Conservation (phyloP, 2,888 invertebrate species). For the Ennomos erosarius region DNA sequence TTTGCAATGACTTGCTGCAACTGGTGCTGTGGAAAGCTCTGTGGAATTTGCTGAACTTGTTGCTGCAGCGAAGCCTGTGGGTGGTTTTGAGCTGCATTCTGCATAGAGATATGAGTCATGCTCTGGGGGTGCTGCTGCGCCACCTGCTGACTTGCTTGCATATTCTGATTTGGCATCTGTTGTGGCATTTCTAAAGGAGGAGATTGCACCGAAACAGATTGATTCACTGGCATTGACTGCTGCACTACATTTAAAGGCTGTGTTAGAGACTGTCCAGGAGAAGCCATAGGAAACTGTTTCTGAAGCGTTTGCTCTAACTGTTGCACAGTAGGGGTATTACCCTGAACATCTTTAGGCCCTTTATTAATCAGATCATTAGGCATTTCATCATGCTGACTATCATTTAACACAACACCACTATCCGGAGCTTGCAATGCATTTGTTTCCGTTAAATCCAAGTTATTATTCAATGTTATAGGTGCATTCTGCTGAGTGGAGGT, state of each 20-base stretch:
- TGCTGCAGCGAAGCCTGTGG: slow-evolving; percentile 74
- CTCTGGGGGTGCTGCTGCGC: slow-evolving; percentile 81
- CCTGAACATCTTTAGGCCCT: slow-evolving; percentile 80
- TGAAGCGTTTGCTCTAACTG: slow-evolving; percentile 80
- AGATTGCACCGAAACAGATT: slow-evolving; percentile 79
- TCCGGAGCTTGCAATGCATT: slow-evolving; percentile 77
- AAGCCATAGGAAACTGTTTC: slow-evolving; percentile 82
- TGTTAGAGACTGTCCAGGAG: slow-evolving; percentile 81
- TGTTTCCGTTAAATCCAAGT: slow-evolving; percentile 75
- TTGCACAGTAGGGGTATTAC: slow-evolving; percentile 73
- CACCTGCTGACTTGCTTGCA: slow-evolving; percentile 74
- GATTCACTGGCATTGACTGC: slow-evolving; percentile 76
- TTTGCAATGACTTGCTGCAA: slow-evolving; percentile 82
- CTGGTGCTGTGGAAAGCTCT: slow-evolving; percentile 83
- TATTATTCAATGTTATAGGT: slow-evolving; percentile 78
- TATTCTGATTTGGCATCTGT: slow-evolving; percentile 77
- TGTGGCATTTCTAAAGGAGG: slow-evolving; percentile 82
- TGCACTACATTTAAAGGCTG: slow-evolving; percentile 78
- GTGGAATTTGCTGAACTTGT: slow-evolving; percentile 81
- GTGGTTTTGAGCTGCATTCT: slow-evolving; percentile 70
- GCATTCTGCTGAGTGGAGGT: slow-evolving; percentile 85
- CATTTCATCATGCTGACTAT: slow-evolving; percentile 81
- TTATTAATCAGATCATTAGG: slow-evolving; percentile 79
- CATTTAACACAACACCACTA: slow-evolving; percentile 82
- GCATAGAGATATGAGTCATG: slow-evolving; percentile 82